Conservation (phyloP, 2,797 vertebrate species). For the Sebastes taczanowskii region DNA sequence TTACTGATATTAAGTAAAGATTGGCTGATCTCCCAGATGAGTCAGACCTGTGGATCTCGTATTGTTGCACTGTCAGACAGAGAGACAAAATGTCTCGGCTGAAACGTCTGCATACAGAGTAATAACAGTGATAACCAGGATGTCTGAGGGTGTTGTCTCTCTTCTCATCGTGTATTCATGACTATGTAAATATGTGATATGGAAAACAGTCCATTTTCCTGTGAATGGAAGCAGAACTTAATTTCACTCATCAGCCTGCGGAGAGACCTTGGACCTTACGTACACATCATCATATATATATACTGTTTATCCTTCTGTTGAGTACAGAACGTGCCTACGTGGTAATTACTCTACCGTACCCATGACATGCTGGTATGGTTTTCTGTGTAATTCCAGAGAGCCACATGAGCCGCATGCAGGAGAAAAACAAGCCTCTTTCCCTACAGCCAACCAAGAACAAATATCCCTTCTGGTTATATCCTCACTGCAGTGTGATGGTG, state of each 20-base stretch:
- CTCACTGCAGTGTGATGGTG: slow-evolving; percentile 25
- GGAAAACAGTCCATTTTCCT: slow-evolving; percentile 17
- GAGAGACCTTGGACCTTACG: neutral
- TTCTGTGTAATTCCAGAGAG: slow-evolving; percentile 27
- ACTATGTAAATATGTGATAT: slow-evolving; percentile 24
- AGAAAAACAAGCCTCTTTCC: slow-evolving; percentile 4
- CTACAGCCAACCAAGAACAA: neutral
- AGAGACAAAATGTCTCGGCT: neutral
- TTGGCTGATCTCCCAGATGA: neutral
- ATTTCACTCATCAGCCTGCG: neutral
- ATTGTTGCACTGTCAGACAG: neutral
- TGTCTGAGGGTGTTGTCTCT: slow-evolving; percentile 16
- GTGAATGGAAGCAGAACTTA: neutral
- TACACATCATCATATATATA: neutral
- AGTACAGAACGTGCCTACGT: neutral
- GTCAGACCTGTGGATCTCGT: neutral
- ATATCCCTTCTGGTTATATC: slow-evolving; percentile 3
- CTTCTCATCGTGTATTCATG: slow-evolving; percentile 16
- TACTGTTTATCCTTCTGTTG: neutral
- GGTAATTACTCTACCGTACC: neutral
- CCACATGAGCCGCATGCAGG: neutral
- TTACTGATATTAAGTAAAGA: slow-evolving; percentile 12
- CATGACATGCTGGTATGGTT: neutral
- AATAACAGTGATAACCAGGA: neutral
- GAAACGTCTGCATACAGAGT: neutral